These are phyloP conservation scores for Apaloderma vittatum DNA, from an alignment of 2,113 vertebrate species.

Conservation along the genomic window DNA sequence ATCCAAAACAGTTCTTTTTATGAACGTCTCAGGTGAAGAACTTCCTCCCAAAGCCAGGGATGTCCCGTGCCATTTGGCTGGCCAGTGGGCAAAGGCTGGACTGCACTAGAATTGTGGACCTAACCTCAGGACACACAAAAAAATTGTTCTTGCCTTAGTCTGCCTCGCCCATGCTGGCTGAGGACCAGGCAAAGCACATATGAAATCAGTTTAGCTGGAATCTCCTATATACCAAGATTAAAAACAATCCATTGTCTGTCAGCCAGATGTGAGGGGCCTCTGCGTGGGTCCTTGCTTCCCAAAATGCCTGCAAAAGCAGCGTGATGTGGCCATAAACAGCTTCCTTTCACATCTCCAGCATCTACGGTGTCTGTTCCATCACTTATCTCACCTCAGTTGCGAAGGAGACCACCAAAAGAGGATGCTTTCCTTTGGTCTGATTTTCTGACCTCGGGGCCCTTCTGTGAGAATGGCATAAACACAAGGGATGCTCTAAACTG, in stretches of 20 bases:
- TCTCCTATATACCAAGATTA: neutral
- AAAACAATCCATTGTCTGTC: conserved; percentile 20
- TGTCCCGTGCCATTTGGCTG: neutral
- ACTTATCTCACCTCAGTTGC: neutral
- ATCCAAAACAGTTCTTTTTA: neutral
- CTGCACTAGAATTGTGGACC: neutral
- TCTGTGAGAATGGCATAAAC: neutral
- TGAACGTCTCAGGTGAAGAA: neutral
- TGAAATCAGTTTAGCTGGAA: conserved; percentile 34
- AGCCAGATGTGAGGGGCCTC: conserved; percentile 60
- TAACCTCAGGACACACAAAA: neutral
- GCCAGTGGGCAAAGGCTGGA: neutral
- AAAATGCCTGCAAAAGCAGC: conserved; percentile 16
- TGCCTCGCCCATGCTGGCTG: neutral
- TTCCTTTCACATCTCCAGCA: neutral
- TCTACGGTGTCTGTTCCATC: neutral
- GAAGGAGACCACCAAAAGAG: neutral
- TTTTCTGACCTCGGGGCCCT: neutral
- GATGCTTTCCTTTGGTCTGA: neutral
- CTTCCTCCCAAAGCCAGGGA: fast-evolving
- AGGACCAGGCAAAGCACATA: conserved; percentile 25
- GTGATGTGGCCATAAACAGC: neutral
- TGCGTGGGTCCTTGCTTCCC: neutral
- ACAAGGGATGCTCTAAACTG: neutral
- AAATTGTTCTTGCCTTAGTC: neutral